A percentile compares a stretch with the other conserved stretches of the same genome.
Evolutionary conservation across 2,797 vertebrate genomes (phyloP).

Genomic region (Cynodonichthys magdalenae): DNA sequence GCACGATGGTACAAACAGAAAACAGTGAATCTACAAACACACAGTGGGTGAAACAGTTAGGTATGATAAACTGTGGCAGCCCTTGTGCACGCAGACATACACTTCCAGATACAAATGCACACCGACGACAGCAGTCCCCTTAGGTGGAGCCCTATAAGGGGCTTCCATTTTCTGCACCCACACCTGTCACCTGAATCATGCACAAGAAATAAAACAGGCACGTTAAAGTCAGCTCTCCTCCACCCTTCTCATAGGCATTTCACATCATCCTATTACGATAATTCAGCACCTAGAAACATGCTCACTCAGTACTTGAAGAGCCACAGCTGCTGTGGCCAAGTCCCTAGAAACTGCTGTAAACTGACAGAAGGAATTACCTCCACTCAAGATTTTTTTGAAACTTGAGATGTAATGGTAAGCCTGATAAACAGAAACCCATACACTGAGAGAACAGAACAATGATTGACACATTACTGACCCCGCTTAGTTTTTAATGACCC

Average conservation of each 20-base stretch:
- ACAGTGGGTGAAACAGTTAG: constrained; percentile 35
- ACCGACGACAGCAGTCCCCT: constrained; percentile 38
- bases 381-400: constrained; percentile 3
- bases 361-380: constrained; percentile 29
- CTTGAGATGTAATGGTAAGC: constrained; percentile 12
- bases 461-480: neutral
- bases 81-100: constrained; percentile 19
- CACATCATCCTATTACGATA: constrained; percentile 58
- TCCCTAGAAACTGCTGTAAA: constrained; percentile 26
- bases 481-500: neutral
- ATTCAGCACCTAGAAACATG: constrained; percentile 52
- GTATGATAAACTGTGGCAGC: constrained; percentile 44
- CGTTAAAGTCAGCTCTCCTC: constrained; percentile 43
- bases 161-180: constrained; percentile 69
- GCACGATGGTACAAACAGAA: constrained; percentile 11
- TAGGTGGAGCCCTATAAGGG: constrained; percentile 60
- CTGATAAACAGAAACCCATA: neutral
- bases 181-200: constrained; percentile 74
- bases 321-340: constrained; percentile 28
- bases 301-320: constrained; percentile 37
- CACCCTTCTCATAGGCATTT: constrained; percentile 36
- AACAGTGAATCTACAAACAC: constrained; percentile 45
- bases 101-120: constrained; percentile 33
- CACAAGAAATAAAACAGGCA: constrained; percentile 50
- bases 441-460: neutral